Base-by-base conservation (phyloP, 2,888 invertebrate genomes). In the Elmis aenea region DNA sequence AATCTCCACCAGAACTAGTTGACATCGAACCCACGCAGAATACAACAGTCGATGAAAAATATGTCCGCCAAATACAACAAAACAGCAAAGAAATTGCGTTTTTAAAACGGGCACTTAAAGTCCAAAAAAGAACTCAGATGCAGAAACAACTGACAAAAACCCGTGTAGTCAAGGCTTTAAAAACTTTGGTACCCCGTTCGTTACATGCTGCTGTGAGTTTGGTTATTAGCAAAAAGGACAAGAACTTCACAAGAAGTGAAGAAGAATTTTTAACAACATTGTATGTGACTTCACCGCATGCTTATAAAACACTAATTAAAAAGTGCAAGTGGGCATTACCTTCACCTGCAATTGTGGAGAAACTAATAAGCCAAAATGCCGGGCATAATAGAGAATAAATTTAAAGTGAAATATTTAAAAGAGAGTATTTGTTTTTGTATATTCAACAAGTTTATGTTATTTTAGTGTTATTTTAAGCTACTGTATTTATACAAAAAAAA, bases 261-360 rank as follows among this genome's bases (percentile, higher is more conserved):
- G 50, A 56, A 27, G 56, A 57, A 12, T 62, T 66, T 43, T 59
- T 64, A 33, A 57, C 54, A 9, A 55, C 54, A 22, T 46, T 66
- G 22, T 59, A 66, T 34, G 54, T 52, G 37, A 52, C 51, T 23
- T 61, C 65, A 6, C 59, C 64, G 3, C 55, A 59, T 35, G 46
- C 55, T 13, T 66, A 65, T 49, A 52, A 59, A 33, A 31, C 60
- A 20, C 51, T 67, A 30, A 49, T 48, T 14, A 57, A 62, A 9
- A 60, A 63, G 37, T 62, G 57, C 38, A 52, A 56, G 9, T 66
- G 66, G 65, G 59, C 59, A 45, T 48, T 67, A 31, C 66, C 66
- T 13, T 48, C 53, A 51, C 39, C 39, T 13, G 14, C 30, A 11
- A 26, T 38, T 8, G 46, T 46, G 5, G 23, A 32, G 13, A 28